These are phyloP conservation scores for Machimus rusticus DNA, from an alignment of 2,888 invertebrate genomes.

Conservation along the genomic window DNA sequence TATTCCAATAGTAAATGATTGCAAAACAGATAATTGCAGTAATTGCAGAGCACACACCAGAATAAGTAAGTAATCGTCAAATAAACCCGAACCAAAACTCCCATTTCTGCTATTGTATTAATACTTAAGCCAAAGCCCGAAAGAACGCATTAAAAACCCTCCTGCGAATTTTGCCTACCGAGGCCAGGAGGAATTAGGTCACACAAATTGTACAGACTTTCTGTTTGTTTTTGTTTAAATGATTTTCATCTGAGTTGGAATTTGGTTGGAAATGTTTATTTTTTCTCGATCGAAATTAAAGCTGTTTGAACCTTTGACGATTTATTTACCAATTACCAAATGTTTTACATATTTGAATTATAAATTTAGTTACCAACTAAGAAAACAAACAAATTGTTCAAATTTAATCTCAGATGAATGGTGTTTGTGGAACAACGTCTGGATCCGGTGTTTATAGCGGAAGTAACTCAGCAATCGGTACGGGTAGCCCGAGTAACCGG, in stretches of 20 bases:
- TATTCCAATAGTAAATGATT: conserved; percentile 31
- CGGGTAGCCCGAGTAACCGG: conserved; percentile 52
- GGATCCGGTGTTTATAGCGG: conserved; percentile 52
- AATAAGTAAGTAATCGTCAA: conserved; percentile 7
- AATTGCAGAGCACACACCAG: background rate
- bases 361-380: background rate
- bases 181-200: background rate
- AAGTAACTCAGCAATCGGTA: conserved; percentile 54
- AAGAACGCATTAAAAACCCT: background rate
- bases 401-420: conserved; percentile 51
- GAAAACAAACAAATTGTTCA: conserved; percentile 47
- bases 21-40: conserved; percentile 27
- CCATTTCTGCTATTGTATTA: background rate
- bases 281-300: background rate
- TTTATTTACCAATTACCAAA: background rate
- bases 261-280: conserved; percentile 32
- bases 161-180: background rate
- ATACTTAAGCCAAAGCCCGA: conserved; percentile 34
- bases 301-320: background rate
- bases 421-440: conserved; percentile 50
- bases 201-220: background rate
- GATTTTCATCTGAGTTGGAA: conserved; percentile 42
- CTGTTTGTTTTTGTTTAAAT: conserved; percentile 19
- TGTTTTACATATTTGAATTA: background rate
- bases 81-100: background rate